Evolutionary conservation across 92 coral and sea anemone species (phyloP), one percentile per base, ranked within the genome.

Genomic region (Bergia puertoricense): DNA sequence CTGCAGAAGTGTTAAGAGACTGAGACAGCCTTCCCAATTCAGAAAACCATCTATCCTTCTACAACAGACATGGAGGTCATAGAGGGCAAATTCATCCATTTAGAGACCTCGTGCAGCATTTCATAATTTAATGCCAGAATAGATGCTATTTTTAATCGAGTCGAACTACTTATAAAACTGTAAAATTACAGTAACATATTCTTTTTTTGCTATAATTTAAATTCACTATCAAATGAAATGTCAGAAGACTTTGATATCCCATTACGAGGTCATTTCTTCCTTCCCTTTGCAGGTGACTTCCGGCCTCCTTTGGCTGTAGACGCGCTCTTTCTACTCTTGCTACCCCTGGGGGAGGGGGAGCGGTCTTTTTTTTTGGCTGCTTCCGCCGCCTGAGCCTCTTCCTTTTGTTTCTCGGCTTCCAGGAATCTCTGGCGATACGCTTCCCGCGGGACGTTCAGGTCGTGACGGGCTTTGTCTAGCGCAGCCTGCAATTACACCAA

Each of bases 341-440:
- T 94, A 39, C 94, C 94, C 40, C 95, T 90, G 44, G 98, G 94
- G 50, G 97, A 89, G 18, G 99, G 99, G 1, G 99, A 95, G 43
- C 98, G 93, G 67, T 95, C 96, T 51, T 94, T 92, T 74, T 92
- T 96, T 46, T 93, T 93, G 37, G 92, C 92, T 0, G 91, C 92
- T 44, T 92, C 96, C 0, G 96, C 96, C n/a, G 94, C 97, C 54
- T 91, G 89, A 14, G 95, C 95, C 59, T 91, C 98, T 30, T 97
- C 99, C 81, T 97, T 93, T 74, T 91, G 94, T 81, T 95, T 95
- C 74, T 95, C 98, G 5, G 98, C 96, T 66, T 90, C 96, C 36
- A 97, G 82, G 89, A 97, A 97, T 77, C 93, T 97, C 86, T 97
- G 99, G 82, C 99, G 86, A 92, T 97, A 97, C 8, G 93, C 93